Conservation (phyloP, 2,888 invertebrate genomes). For the Xanthorhoe spadicearia region DNA sequence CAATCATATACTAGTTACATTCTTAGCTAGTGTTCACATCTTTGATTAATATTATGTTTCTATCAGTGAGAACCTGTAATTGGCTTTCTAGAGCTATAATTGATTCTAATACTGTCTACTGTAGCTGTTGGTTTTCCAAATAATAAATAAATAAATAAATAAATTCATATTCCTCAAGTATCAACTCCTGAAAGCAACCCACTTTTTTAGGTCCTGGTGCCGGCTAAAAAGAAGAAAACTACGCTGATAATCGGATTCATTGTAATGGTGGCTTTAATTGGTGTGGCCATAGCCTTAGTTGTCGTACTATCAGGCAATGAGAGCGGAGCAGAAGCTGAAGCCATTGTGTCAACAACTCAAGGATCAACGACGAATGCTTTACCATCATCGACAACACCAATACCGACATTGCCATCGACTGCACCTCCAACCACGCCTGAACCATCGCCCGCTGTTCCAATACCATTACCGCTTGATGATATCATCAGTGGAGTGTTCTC, state of each 20-base stretch:
- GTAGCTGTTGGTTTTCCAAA: no score
- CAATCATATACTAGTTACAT: no score
- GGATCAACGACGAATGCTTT: conserved; percentile 45
- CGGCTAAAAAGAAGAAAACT: conserved; percentile 82
- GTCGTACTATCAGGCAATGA: conserved; percentile 81
- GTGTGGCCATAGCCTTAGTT: conserved; percentile 85
- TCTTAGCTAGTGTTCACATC: no score
- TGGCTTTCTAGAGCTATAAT: no score
- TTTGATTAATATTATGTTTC: no score
- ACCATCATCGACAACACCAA: conserved; percentile 39
- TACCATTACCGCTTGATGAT: conserved; percentile 86
- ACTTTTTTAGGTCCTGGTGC: conserved; percentile 84
- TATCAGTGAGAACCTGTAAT: no score
- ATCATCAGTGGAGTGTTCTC: conserved; percentile 88
- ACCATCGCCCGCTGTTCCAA: conserved; percentile 1
- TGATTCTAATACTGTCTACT: no score
- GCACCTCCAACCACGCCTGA: conserved; percentile 10
- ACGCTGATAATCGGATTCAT: conserved; percentile 84
- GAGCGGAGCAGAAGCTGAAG: conserved; percentile 58
- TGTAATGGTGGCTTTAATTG: conserved; percentile 83
- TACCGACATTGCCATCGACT: conserved; percentile 37
- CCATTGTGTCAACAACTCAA: conserved; percentile 59
- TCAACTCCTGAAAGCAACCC: not conserved
- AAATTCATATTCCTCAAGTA: not conserved
- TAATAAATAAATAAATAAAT: no score